Evolutionary conservation across 2,888 invertebrate species (phyloP).

Genomic region (Caenorhabditis plicata): DNA sequence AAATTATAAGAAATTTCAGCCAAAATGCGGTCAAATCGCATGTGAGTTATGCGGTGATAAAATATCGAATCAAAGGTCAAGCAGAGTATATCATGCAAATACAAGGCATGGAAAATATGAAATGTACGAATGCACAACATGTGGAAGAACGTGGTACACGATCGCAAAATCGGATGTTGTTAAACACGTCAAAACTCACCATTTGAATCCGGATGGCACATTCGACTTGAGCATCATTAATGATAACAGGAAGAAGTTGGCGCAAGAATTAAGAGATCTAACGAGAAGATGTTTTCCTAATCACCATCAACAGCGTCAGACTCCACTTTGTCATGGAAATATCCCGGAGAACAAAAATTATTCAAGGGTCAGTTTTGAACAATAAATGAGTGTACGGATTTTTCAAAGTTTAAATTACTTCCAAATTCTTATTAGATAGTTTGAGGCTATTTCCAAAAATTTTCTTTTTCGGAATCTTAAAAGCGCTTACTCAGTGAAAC

Average conservation of each 20-base stretch:
- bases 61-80: constrained; percentile 37
- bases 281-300: constrained; percentile 31
- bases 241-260: constrained; percentile 33
- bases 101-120: constrained; percentile 40
- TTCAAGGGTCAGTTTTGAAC: too few relatives aligned
- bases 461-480: too few relatives aligned
- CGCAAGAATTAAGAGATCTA: constrained; percentile 17
- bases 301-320: too few relatives aligned
- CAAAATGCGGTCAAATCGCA: too few relatives aligned
- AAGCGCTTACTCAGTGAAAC: too few relatives aligned
- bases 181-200: constrained; percentile 42
- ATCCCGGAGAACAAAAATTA: background rate
- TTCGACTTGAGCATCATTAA: constrained; percentile 22
- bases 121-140: constrained; percentile 37
- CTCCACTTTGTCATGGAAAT: background rate
- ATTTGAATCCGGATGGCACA: constrained; percentile 5
- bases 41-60: constrained; percentile 30
- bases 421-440: too few relatives aligned
- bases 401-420: too few relatives aligned
- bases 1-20: too few relatives aligned
- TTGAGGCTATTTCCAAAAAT: too few relatives aligned
- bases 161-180: constrained; percentile 47
- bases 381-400: too few relatives aligned
- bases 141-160: constrained; percentile 44
- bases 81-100: constrained; percentile 43